Evolutionary conservation across 2,797 vertebrate species (phyloP).

Genomic region (Rhincodon typus): DNA sequence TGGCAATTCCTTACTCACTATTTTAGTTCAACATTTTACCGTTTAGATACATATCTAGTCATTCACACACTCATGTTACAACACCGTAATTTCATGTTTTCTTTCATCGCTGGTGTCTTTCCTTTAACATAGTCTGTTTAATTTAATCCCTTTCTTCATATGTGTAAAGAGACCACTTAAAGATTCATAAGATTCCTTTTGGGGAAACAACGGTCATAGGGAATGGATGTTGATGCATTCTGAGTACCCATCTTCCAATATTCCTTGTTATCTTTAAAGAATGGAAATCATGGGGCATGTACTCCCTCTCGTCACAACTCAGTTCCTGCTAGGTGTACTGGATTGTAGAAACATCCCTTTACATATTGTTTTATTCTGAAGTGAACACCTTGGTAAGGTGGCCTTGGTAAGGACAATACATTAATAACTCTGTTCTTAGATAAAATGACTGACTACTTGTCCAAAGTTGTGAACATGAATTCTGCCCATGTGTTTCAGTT

Average conservation of each 20-base stretch:
- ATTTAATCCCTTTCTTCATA: neutral
- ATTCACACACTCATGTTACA: neutral
- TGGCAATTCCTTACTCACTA: neutral
- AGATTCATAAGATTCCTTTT: neutral
- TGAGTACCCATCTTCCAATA: neutral
- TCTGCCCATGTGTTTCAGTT: conserved; percentile 58
- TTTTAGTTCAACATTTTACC: neutral
- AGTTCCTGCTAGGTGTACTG: neutral
- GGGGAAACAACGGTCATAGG: neutral
- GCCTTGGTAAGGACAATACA: neutral
- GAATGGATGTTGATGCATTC: neutral
- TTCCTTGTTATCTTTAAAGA: neutral
- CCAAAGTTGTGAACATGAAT: neutral
- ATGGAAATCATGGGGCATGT: neutral
- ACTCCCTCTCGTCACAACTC: neutral
- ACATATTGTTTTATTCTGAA: neutral
- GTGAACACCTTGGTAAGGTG: neutral
- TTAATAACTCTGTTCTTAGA: conserved; percentile 40
- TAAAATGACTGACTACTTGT: neutral
- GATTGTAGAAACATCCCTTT: neutral
- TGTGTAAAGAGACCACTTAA: neutral
- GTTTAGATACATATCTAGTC: neutral
- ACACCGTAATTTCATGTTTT: neutral
- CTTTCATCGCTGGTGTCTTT: neutral
- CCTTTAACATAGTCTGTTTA: neutral